Evolutionary conservation across 2,113 vertebrate genomes (phyloP), one percentile per base, ranked within the genome.

Genomic region (Heliornis fulica): DNA sequence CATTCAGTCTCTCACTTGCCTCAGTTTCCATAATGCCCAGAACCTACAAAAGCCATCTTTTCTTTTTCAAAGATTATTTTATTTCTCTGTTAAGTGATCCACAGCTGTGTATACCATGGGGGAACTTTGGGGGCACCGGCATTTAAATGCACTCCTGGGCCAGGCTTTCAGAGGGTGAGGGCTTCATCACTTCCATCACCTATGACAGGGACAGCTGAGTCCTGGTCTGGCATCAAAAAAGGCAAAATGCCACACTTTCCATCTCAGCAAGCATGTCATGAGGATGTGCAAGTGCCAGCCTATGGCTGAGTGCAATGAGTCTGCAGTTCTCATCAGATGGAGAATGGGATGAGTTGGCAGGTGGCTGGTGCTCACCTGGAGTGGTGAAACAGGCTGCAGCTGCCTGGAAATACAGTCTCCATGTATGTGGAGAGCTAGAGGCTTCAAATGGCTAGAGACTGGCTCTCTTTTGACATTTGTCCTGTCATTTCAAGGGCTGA

Each of bases 101-200:
- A 50, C 22, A 61, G 34, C 40, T 85, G 1, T 12, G 8, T 61
- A 40, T 15, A 23, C 5, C 19, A 7, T 10, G 21, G 25, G 13
- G 1, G 6, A 69, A 16, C 15, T 65, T 23, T 77, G 72, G 34
- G 10, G 53, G 40, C 14, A 83, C 66, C 61, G 34, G 22, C 3
- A 7, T 66, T 88, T 68, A 48, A 60, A 0, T 0, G 0, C 9
- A 7, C 4, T 48, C n/a, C 7, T 45, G 64, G 43, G 25, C 5
- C 45, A 32, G 64, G 2, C 5, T 51, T 87, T 70, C 19, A 53
- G 10, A 10, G 7, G 2, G 0, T 40, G 54, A 87, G 41, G 40
- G 21, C 15, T 87, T 91, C 40, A 32, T 69, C 54, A n/a, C 4
- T 32, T 87, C 50, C 14, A 19, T 75, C 31, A 40, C 2, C 40